These are phyloP conservation scores for Liparis tanakae DNA, from an alignment of 2,797 vertebrate genomes.

Conservation along the genomic window DNA sequence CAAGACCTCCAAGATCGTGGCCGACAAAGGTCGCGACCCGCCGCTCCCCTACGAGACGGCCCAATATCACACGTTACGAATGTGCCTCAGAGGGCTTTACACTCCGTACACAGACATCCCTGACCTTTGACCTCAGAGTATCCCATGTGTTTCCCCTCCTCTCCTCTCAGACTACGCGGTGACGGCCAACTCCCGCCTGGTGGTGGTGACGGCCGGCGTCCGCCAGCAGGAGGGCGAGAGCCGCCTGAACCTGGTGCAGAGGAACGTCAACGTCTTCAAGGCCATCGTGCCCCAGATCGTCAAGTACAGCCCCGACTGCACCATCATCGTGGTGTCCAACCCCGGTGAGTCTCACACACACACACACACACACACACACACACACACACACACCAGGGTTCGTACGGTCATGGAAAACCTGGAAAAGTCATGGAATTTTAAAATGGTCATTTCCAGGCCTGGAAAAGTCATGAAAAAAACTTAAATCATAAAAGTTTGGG, in stretches of 20 bases:
- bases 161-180: conserved; percentile 89
- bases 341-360: conserved; percentile 83
- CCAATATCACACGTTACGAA: too few species aligned
- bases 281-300: conserved; percentile 93
- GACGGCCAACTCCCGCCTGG: conserved; percentile 92
- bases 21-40: conserved; percentile 87
- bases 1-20: conserved; percentile 92
- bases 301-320: conserved; percentile 94
- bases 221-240: conserved; percentile 98
- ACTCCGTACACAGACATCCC: too few species aligned
- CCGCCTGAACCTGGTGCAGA: conserved; percentile 95
- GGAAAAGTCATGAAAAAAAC: too few species aligned
- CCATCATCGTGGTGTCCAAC: conserved; percentile 95
- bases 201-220: conserved; percentile 94
- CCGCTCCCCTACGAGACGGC: background rate
- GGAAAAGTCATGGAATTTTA: too few species aligned
- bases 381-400: too few species aligned
- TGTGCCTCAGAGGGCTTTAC: too few species aligned
- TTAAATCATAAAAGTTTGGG: too few species aligned
- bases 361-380: background rate
- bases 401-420: too few species aligned
- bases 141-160: too few species aligned
- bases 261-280: conserved; percentile 96
- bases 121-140: too few species aligned
- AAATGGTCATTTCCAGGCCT: too few species aligned